Evolutionary conservation across 2,888 invertebrate species (phyloP), one percentile per base, ranked within the genome.

Genomic region (Chorisops tibialis): DNA sequence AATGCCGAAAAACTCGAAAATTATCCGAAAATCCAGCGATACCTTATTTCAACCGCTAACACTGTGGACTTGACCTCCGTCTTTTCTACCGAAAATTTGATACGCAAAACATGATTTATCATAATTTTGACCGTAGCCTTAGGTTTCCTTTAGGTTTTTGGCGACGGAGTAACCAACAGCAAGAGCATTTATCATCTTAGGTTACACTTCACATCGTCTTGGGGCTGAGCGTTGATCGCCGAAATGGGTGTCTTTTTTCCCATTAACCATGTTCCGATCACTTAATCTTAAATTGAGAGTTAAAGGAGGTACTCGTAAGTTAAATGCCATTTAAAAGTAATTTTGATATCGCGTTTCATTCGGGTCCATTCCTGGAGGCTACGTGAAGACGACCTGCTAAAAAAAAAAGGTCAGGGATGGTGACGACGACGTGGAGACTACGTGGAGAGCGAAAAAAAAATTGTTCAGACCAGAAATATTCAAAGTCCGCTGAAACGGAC

Each of bases 261-360:
- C 9, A 5, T 30, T 30, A 59, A 48, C 60, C 43, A 58, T 61
- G 51, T 61, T 59, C 59, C 54, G 56, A 59, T 59, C 59, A 47
- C 45, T 59, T 39, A 9, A 59, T 59, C 49, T 59, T 48, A 47
- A 59, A 59, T 59, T 49, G 48, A 48, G 59, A 48, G 35, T 59
- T 48, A 37, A 35, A 41, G 21, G 35, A 48, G 48, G 59, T 30
- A 43, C 56, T 18, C 22, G 43, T 38, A 59, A 59, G 59, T 59
- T 59, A 59, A 59, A 48, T 59, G 59, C 47, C 59, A 64, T 61
- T 64, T 64, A 64, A 64, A 64, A 56, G 61, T 64, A 64, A 64
- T 64, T 61, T 64, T 59, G 41, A 56, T 64, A 64, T 64, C 64
- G 35, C 61, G 21, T 64, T 64, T 61, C 64, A 61, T 41, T 41